Evolutionary conservation across 2,888 invertebrate species (phyloP).

Genomic region (Agonopterix arenella): DNA sequence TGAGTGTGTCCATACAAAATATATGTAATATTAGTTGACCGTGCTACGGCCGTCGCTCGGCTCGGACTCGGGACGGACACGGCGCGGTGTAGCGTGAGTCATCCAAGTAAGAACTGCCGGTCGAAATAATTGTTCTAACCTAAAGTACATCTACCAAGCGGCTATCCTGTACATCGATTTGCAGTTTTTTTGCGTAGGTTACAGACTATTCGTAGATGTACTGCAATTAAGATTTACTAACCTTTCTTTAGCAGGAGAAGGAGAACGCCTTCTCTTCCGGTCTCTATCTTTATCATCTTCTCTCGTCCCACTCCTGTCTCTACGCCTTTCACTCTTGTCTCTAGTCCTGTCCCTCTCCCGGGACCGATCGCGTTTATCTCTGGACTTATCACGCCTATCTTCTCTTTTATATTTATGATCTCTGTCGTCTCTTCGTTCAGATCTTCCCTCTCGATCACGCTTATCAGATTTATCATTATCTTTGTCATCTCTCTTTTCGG

Average conservation of each 20-base stretch:
- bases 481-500: slow-evolving; percentile 14
- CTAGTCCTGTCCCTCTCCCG: slow-evolving; percentile 11
- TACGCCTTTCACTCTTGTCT: slow-evolving; percentile 15
- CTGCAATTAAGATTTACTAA: slow-evolving; percentile 4
- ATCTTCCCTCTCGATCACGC: slow-evolving; percentile 2
- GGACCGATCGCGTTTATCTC: slow-evolving; percentile 15
- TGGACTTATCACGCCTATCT: slow-evolving; percentile 13
- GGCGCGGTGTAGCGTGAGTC: too few relatives aligned
- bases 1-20: too few relatives aligned
- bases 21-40: too few relatives aligned
- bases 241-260: slow-evolving; percentile 35
- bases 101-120: too few relatives aligned
- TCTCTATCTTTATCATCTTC: slow-evolving; percentile 17
- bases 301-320: slow-evolving; percentile 16
- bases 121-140: too few relatives aligned
- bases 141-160: too few relatives aligned
- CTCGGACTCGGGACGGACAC: too few relatives aligned
- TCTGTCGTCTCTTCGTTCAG: slow-evolving; percentile 2
- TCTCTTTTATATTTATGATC: slow-evolving; percentile 8
- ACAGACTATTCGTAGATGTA: too few relatives aligned
- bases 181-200: too few relatives aligned
- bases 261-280: slow-evolving; percentile 34
- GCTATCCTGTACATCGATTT: too few relatives aligned
- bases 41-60: too few relatives aligned
- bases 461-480: slow-evolving; percentile 11